Base-by-base conservation (phyloP, 1,140 invertebrate species). In the Epicauta chinensis region DNA sequence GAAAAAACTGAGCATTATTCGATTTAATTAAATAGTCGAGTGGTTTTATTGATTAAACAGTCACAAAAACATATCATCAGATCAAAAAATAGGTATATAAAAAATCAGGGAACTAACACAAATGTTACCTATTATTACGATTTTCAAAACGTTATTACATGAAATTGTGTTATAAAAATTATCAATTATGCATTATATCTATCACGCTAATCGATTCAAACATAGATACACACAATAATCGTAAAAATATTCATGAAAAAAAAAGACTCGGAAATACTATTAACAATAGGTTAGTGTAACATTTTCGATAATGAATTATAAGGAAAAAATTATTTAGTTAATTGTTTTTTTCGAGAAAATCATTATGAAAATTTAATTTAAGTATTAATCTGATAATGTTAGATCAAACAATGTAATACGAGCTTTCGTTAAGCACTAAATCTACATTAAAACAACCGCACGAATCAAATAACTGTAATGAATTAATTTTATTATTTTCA, bases 121-220 rank as follows among this genome's bases (percentile, higher is more conserved):
- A 51, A 35, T 43, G 50, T 51, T 53, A 52, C 44, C 30, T 45
- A 44, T 57, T 53, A 60, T 53, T 60, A 49, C 44, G 38, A 53
- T 55, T 52, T 53, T 43, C 16, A 17, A 51, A 47, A 38, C 46
- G 45, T 39, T 37, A 51, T 48, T 32, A 55, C 59, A 58, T 52
- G 46, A 56, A 55, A 51, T 51, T 57, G 15, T 55, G 55, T 58
- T 55, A 60, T 32, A 55, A 46, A 50, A 14, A 41, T 34, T 29
- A 42, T 60, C 32, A 60, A 51, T 58, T 53, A 60, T 56, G 53
- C 38, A 60, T 55, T 58, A 23, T 23, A 60, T 60, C 59, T 52
- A 55, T 58, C 59, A 60, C 59, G 59, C 54, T 36, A 58, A 60
- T 60, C 59, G 31, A 48, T 13, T 31, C 23, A 5, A 29, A 39